These are phyloP conservation scores for Alauda arvensis DNA, from an alignment of 2,797 vertebrate species.

Conservation along the genomic window DNA sequence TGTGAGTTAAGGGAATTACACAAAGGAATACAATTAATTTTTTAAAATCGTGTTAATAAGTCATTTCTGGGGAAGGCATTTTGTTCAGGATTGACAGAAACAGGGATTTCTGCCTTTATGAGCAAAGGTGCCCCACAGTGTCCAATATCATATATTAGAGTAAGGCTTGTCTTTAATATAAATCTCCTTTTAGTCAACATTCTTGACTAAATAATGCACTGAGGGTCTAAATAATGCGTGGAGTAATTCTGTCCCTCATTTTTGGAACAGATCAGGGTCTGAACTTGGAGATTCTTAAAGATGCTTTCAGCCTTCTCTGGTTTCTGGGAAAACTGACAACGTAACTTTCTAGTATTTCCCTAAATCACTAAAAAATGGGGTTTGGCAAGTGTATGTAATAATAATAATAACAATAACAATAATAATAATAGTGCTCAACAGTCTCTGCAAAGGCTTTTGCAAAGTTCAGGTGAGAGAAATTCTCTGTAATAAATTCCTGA, in stretches of 20 bases:
- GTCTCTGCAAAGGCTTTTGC: background rate
- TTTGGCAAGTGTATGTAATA: background rate
- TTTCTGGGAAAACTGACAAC: background rate
- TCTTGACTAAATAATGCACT: background rate
- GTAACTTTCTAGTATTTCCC: background rate
- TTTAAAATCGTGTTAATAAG: background rate
- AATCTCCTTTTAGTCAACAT: background rate
- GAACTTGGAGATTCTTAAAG: background rate
- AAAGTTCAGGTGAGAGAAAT: background rate
- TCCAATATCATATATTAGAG: background rate
- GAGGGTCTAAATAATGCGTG: too few species aligned
- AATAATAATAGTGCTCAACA: background rate
- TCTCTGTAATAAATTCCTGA: accelerated
- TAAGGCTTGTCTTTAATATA: background rate
- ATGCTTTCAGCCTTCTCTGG: background rate
- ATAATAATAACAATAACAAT: background rate
- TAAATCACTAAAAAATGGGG: too few species aligned
- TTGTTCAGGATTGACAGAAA: too few species aligned
- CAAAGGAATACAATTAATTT: background rate
- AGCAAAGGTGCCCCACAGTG: background rate
- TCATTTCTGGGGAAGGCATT: too few species aligned
- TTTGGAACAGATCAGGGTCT: background rate
- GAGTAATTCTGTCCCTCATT: background rate
- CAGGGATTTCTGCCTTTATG: background rate
- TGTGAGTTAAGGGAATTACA: background rate